Evolutionary conservation across 2,888 invertebrate genomes (phyloP).

Genomic region (Conomelus anceps): DNA sequence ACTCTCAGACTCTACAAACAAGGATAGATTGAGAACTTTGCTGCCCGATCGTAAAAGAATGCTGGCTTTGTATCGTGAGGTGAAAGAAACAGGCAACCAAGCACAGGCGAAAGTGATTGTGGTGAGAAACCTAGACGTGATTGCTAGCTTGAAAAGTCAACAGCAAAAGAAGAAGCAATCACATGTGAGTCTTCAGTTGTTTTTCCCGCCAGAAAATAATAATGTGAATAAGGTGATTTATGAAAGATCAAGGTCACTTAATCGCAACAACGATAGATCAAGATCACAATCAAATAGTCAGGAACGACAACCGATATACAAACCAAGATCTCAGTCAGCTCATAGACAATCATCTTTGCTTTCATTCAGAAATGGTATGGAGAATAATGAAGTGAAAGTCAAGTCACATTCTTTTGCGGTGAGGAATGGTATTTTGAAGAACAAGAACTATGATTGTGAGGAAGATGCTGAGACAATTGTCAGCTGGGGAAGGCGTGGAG

Average conservation of each 20-base stretch:
- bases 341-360: background rate
- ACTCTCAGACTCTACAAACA: background rate
- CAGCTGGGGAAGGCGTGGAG: background rate
- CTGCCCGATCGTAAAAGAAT: background rate
- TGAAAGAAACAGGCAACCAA: background rate
- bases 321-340: background rate
- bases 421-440: background rate
- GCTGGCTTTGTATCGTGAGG: background rate
- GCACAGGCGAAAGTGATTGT: background rate
- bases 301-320: background rate
- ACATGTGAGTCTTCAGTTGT: background rate
- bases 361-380: background rate
- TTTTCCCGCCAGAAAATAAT: background rate
- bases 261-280: background rate
- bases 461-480: background rate
- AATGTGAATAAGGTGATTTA: background rate
- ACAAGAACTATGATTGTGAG: background rate
- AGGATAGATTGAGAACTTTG: background rate
- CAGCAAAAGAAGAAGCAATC: background rate
- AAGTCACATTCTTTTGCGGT: background rate
- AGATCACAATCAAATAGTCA: background rate
- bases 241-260: background rate
- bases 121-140: background rate
- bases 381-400: no score
- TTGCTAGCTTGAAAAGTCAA: background rate